Evolutionary conservation across 1,140 invertebrate species (phyloP).

Genomic region (Helicoverpa zea): DNA sequence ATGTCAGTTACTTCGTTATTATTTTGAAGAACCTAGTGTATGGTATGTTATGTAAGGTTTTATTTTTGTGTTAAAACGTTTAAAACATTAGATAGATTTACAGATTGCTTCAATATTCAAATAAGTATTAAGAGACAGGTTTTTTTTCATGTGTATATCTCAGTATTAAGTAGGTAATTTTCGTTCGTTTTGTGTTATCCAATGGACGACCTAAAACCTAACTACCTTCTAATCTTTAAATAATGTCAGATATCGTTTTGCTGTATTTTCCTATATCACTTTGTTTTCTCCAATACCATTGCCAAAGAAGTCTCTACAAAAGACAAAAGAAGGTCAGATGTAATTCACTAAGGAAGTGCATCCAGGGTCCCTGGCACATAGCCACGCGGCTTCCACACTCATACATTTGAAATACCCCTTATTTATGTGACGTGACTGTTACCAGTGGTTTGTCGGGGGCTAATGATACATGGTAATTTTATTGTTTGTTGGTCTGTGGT

Average conservation of each 20-base stretch:
- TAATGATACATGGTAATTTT: conserved; percentile 12
- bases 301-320: background rate
- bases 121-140: too few relatives aligned
- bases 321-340: background rate
- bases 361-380: conserved; percentile 10
- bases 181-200: too few relatives aligned
- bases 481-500: background rate
- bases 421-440: conserved; percentile 15
- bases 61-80: too few relatives aligned
- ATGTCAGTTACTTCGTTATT: background rate
- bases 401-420: conserved; percentile 13
- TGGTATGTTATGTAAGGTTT: background rate
- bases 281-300: background rate
- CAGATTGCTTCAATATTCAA: too few relatives aligned
- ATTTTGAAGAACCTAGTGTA: background rate
- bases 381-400: conserved; percentile 1
- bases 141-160: too few relatives aligned
- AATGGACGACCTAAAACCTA: too few relatives aligned
- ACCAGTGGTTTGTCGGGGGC: background rate
- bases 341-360: conserved; percentile 6
- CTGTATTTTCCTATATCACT: background rate
- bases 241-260: background rate
- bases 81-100: too few relatives aligned
- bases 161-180: too few relatives aligned
- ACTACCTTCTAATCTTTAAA: too few relatives aligned